These are phyloP conservation scores for Bubo bubo DNA, from an alignment of 2,113 vertebrate genomes.

Conservation along the genomic window DNA sequence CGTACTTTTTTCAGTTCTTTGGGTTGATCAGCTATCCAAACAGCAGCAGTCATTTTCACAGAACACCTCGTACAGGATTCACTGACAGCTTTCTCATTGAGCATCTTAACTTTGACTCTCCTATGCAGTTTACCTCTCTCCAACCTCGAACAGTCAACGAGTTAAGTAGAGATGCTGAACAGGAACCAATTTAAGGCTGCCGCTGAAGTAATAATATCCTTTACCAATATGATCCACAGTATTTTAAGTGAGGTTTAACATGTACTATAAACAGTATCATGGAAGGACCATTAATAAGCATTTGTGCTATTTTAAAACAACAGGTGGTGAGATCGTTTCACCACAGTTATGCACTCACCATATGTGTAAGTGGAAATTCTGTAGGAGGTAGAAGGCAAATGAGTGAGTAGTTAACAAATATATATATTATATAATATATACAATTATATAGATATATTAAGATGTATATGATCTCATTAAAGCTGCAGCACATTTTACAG, in stretches of 20 bases:
- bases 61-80: neutral
- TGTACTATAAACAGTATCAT: conserved; percentile 58
- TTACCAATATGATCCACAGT: conserved; percentile 46
- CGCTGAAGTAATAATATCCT: conserved; percentile 53
- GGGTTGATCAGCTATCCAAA: neutral
- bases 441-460: conserved; percentile 47
- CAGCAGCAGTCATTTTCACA: neutral
- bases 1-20: neutral
- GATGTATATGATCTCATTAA: conserved; percentile 48
- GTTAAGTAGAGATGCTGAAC: neutral
- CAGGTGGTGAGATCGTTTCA: conserved; percentile 65
- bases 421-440: conserved; percentile 43
- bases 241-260: conserved; percentile 63
- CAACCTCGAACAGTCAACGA: neutral
- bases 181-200: neutral
- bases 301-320: conserved; percentile 65
- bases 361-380: conserved; percentile 64
- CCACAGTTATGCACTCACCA: conserved; percentile 50
- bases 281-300: conserved; percentile 64
- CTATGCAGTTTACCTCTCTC: neutral
- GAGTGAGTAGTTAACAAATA: conserved; percentile 63
- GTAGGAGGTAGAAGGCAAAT: conserved; percentile 59
- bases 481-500: conserved; percentile 43
- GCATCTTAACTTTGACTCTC: neutral
- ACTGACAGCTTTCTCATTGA: neutral